A percentile compares a stretch with the other conserved stretches of the same genome.
phyloP scores from a whole-genome alignment of 2,113 vertebrate species.

The Haemorhous mexicanus region DNA sequence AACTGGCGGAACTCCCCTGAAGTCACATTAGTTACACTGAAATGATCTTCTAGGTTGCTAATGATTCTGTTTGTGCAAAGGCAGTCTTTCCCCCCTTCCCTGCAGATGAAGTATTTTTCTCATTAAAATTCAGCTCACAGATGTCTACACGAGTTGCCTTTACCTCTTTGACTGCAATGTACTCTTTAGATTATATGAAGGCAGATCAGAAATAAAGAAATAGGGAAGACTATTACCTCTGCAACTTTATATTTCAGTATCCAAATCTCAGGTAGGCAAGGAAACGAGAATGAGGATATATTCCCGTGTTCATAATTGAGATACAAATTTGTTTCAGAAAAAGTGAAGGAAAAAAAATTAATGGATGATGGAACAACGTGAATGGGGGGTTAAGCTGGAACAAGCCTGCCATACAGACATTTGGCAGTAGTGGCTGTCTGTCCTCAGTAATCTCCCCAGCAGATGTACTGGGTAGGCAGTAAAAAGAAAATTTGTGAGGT shows the following conservation, averaged over 20 bases:
- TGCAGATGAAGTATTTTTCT: constrained; percentile 13
- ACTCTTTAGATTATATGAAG: neutral
- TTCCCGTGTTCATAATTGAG: neutral
- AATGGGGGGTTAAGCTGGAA: neutral
- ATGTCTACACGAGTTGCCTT: neutral
- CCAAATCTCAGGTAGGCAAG: neutral
- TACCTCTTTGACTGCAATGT: neutral
- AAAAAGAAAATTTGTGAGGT: neutral
- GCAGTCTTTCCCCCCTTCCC: neutral
- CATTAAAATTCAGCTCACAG: constrained; percentile 14
- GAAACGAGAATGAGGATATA: neutral
- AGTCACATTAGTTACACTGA: constrained; percentile 8
- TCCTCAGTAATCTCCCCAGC: neutral
- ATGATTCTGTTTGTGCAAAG: constrained; percentile 13
- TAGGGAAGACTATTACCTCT: neutral
- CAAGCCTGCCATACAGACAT: neutral
- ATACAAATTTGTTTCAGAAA: neutral
- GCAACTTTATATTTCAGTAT: neutral
- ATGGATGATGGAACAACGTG: neutral
- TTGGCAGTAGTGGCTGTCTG: neutral
- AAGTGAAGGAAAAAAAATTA: neutral
- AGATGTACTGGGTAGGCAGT: neutral
- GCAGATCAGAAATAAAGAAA: neutral
- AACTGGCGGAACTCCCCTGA: neutral
- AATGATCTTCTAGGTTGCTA: neutral